Conservation (phyloP, 2,888 invertebrate species). For the Sisyra nigra region DNA sequence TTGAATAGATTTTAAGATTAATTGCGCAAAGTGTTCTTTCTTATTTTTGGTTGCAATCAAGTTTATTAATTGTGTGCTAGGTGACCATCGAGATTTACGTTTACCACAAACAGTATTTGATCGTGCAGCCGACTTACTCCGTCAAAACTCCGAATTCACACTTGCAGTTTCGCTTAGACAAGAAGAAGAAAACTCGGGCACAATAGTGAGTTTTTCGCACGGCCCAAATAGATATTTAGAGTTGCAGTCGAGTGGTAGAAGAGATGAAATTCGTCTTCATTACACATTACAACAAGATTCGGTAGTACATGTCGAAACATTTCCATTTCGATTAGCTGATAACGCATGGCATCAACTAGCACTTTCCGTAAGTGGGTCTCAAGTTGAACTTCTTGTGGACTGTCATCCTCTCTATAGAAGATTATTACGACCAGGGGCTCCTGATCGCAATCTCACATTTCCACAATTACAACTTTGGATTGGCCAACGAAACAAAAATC, state of each 20-base stretch:
- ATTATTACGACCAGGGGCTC: conserved; percentile 49
- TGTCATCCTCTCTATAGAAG: conserved; percentile 75
- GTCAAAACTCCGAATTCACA: conserved; percentile 63
- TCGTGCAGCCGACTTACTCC: conserved; percentile 49
- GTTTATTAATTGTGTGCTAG: conserved; percentile 26
- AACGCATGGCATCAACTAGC: conserved; percentile 79
- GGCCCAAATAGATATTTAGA: conserved; percentile 62
- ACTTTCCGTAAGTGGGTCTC: conserved; percentile 66
- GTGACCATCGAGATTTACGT: conserved; percentile 56
- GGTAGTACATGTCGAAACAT: conserved; percentile 62
- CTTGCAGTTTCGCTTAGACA: conserved; percentile 61
- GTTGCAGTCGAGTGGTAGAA: conserved; percentile 78
- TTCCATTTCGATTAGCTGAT: conserved; percentile 76
- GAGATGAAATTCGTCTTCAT: conserved; percentile 72
- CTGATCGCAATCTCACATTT: conserved; percentile 59
- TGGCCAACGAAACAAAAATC: conserved; percentile 72
- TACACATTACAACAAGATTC: conserved; percentile 48
- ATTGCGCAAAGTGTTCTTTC: background rate
- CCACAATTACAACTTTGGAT: conserved; percentile 67
- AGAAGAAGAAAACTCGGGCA: conserved; percentile 67
- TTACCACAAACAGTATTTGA: conserved; percentile 50
- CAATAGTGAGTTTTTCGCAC: conserved; percentile 67
- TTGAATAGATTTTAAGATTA: background rate
- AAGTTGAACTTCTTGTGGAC: conserved; percentile 72
- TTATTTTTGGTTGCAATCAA: background rate